Base-by-base conservation (phyloP, 2,113 vertebrate genomes). In the Pagrus major region DNA sequence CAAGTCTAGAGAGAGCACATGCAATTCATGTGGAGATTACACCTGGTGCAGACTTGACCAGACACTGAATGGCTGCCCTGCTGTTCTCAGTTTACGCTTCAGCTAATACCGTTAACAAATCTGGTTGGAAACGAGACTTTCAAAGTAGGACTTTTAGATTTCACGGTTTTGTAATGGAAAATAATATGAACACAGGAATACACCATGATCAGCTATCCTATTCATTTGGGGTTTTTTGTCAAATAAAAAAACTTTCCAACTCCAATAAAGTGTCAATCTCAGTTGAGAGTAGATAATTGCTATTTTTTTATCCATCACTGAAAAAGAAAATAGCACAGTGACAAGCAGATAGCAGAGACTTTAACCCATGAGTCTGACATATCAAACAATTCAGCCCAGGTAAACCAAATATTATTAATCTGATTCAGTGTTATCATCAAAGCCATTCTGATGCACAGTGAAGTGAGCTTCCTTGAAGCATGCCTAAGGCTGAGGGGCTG, bases 21-120 rank as follows among this genome's bases (percentile, higher is more conserved):
- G 78, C 56, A 85, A 86, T 92, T 85, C 81, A 88, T 78, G 81
- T 78, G 70, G 74, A 88, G 79, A 89, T 88, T 88, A 91, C 82
- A 91, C 86, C 86, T 88, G 86, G 51, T 71, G 33, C 69, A 76
- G 83, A 79, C 49, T 63, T 73, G 63, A 80, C 58, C 61, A 78
- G 41, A 69, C 54, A 68, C 4, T 58, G 46, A 85, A 84, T 66
- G 51, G 64, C 55, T 71, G 60, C 51, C 73, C 73, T 54, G 79
- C 39, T 16, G 65, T 37, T 70, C 52, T 54, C 49, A 12, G 52
- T 68, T 84, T 72, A 44, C 20, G 27, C 52, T 60, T 80, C 41
- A 71, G 46, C 18, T 64, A 61, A 67, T 64, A 35, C 46, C 55
- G 23, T 80, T 73, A 74, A 64, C 42, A 66, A n/a, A 23, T 44